Evolutionary conservation across 2,888 invertebrate species (phyloP).

Genomic region (Julus scandinavius): DNA sequence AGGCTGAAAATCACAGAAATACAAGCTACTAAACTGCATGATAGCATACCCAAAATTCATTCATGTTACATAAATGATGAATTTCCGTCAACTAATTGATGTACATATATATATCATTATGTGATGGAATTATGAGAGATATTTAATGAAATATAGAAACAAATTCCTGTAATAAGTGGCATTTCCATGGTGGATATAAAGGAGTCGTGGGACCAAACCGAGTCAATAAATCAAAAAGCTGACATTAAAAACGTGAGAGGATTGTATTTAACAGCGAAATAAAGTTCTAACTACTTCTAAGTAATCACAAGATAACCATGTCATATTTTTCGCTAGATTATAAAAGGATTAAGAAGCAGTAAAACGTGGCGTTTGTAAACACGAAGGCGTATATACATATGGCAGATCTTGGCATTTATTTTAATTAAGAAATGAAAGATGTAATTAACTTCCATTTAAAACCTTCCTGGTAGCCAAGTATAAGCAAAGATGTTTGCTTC

Average conservation of each 20-base stretch:
- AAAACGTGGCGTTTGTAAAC: not conserved
- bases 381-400: not conserved
- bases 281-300: not conserved
- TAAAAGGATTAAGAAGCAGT: not conserved
- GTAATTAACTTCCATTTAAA: not conserved
- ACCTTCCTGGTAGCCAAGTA: not conserved
- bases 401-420: conserved; percentile 11
- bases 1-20: no score
- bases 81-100: no score
- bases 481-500: not conserved
- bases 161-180: no score
- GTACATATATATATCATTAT: no score
- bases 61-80: no score
- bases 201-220: no score
- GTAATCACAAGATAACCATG: not conserved
- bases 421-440: conserved; percentile 18
- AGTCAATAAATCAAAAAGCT: not conserved
- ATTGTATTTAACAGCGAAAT: not conserved
- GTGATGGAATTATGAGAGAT: no score
- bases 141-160: no score
- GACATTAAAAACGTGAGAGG: not conserved
- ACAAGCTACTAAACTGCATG: no score
- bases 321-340: conserved; percentile 14
- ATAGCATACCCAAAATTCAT: no score
- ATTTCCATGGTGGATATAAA: no score